These are phyloP conservation scores for Diglossa brunneiventris DNA, from an alignment of 2,113 vertebrate genomes.

Conservation along the genomic window DNA sequence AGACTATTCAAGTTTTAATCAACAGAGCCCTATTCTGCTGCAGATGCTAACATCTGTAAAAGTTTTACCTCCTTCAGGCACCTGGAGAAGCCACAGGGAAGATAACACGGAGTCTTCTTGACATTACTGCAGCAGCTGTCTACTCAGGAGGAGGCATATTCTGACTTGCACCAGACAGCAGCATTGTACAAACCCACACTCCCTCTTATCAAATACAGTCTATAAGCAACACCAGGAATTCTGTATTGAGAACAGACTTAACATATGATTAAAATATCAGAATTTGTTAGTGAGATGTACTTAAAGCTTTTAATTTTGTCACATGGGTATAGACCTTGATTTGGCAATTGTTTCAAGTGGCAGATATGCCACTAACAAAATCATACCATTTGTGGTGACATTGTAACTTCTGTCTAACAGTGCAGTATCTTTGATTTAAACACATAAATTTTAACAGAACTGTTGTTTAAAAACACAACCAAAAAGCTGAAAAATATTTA, in stretches of 20 bases:
- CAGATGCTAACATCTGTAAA: conserved; percentile 72
- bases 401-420: not conserved
- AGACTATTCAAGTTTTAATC: conserved; percentile 61
- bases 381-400: not conserved
- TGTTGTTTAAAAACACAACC: not conserved
- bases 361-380: not conserved
- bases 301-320: not conserved
- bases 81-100: conserved; percentile 72
- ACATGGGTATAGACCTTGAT: not conserved
- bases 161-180: conserved; percentile 50
- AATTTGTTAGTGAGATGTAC: not conserved
- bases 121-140: conserved; percentile 70
- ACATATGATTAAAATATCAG: not conserved
- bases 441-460: not conserved
- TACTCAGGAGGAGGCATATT: conserved; percentile 62
- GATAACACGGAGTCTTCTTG: conserved; percentile 55
- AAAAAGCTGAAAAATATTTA: not conserved
- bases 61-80: conserved; percentile 68
- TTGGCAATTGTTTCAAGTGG: not conserved
- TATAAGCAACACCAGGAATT: not conserved
- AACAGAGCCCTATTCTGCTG: conserved; percentile 25
- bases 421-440: not conserved
- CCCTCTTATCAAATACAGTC: conserved; percentile 5
- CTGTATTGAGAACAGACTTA: conserved; percentile 1
- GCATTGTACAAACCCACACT: conserved; percentile 27